Conservation (phyloP, 1,140 invertebrate genomes). For the Zaprionus vittiger region DNA sequence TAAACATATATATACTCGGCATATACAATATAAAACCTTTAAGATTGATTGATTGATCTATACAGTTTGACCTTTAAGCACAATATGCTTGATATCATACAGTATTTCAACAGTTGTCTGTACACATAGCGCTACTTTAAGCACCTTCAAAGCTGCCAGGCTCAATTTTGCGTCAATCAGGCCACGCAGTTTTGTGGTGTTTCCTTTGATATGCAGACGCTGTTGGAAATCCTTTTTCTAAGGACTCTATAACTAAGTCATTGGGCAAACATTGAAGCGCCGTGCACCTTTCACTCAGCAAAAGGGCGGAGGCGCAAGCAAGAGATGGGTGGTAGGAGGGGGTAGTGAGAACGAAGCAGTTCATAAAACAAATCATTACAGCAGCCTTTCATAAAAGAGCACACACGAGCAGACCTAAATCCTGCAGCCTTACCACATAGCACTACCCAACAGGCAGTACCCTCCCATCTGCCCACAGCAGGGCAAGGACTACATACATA, state of each 20-base stretch:
- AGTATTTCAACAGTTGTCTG: background rate
- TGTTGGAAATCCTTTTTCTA: constrained; percentile 35
- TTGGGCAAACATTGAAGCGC: constrained; percentile 36
- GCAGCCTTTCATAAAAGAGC: constrained; percentile 70
- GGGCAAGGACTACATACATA: constrained; percentile 66
- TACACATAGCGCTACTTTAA: background rate
- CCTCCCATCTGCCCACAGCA: background rate
- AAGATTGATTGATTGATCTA: too few relatives aligned
- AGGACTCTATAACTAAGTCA: constrained; percentile 51
- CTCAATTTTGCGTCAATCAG: constrained; percentile 1
- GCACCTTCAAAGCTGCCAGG: background rate
- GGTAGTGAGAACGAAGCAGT: constrained; percentile 53
- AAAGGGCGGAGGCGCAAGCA: background rate
- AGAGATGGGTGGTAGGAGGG: background rate
- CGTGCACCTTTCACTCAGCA: constrained; percentile 1
- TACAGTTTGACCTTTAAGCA: too few relatives aligned
- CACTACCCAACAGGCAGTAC: background rate
- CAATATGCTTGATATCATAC: too few relatives aligned
- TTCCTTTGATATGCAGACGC: constrained; percentile 20
- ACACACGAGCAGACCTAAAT: constrained; percentile 6
- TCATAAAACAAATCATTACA: constrained; percentile 83
- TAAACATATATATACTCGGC: too few relatives aligned
- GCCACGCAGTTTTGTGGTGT: constrained; percentile 8
- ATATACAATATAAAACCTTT: too few relatives aligned
- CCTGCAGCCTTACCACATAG: background rate